Evolutionary conservation across 2,797 vertebrate genomes (phyloP), one percentile per base, ranked within the genome.

Genomic region (Propithecus deckenii): DNA sequence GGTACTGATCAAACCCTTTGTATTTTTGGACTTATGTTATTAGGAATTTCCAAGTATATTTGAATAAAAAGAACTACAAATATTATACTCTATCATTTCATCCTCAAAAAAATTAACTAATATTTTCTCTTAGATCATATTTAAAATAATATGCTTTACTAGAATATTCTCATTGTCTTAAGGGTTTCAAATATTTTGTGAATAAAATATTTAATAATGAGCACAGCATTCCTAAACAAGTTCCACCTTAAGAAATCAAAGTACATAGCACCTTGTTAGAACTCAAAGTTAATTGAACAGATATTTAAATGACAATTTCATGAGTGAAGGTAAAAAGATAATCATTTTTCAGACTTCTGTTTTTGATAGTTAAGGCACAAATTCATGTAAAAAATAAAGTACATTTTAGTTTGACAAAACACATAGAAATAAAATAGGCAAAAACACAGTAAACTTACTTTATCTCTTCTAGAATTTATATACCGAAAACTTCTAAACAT

Each of bases 391-490:
- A 86, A 57, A 86, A 59, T 55, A 88, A 90, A 86, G 20, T 46
- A 43, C 0, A 23, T 78, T 81, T 86, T 75, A 88, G 5, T 69
- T 83, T 71, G 52, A 74, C 15, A 86, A 71, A 69, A 80, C 2
- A 69, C 10, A 10, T 9, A 79, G 41, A 93, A 38, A 57, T 57
- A 41, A 61, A 48, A 65, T 55, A 71, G 8, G 4, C 76, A 76
- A 65, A 91, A 55, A 7, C 1, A 61, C 7, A 83, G n/a, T 14
- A 48, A 63, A 88, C 25, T 61, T 10, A 88, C 1, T 25, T 74
- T 75, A 22, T 35, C 55, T 76, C 18, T 90, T 75, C n/a, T 87
- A 7, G 17, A 96, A 95, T 35, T 69, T 71, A 95, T 93, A 76
- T 75, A 76, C 41, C 10, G 74, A 95, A 67, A 72, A 11, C 1